Conservation (phyloP, 2,888 invertebrate genomes). For the Ectemnius continuus region DNA sequence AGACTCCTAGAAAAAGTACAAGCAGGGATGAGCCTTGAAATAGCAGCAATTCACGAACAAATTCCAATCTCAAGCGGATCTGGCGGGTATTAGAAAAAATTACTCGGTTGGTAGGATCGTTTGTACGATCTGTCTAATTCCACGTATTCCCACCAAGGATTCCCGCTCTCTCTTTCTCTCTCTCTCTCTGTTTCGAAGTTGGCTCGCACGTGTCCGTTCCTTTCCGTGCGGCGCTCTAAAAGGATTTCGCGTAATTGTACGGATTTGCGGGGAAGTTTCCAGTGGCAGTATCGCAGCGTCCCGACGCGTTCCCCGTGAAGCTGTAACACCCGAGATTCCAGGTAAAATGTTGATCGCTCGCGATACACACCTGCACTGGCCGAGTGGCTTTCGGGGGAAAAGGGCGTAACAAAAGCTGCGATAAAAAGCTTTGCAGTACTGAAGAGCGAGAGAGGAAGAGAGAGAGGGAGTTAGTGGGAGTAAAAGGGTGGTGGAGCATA, state of each 20-base stretch:
- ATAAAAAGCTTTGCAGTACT: too few relatives aligned
- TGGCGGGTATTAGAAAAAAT: too few relatives aligned
- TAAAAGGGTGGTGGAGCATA: neutral
- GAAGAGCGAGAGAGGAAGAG: neutral
- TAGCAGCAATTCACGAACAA: too few relatives aligned
- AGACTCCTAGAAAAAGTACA: too few relatives aligned
- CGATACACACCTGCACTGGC: neutral
- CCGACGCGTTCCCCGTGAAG: neutral
- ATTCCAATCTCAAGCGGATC: too few relatives aligned
- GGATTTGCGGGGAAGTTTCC: slow-evolving; percentile 2
- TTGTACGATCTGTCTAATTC: neutral
- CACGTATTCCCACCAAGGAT: neutral
- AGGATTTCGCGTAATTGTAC: slow-evolving; percentile 4
- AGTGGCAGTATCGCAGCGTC: neutral
- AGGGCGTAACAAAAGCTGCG: neutral
- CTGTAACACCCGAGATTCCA: neutral
- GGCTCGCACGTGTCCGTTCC: neutral
- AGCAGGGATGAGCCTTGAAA: too few relatives aligned
- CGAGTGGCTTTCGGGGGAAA: neutral
- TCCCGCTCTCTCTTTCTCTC: neutral
- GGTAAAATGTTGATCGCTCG: neutral
- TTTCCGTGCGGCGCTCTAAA: neutral
- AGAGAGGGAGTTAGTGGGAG: neutral
- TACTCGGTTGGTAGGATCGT: neutral
- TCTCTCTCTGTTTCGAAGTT: neutral